Conservation (phyloP, 1,140 invertebrate genomes). For the Drosophila ananassae region DNA sequence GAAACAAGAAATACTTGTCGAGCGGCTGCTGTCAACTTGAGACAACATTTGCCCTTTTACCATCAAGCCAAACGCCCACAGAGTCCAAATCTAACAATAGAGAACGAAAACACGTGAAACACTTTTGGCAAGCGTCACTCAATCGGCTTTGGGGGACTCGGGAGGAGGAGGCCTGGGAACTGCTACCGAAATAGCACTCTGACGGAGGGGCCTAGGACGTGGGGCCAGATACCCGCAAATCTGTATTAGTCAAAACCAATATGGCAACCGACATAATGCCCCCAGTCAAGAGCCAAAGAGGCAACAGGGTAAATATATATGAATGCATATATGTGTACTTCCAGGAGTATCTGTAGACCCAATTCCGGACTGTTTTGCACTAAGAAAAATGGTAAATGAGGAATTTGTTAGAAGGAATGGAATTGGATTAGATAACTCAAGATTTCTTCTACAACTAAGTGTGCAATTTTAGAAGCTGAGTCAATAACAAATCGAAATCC, state of each 20-base stretch:
- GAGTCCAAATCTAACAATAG: conserved; percentile 35
- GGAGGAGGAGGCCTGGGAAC: conserved; percentile 1
- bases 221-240: conserved; percentile 32
- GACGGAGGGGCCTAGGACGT: not conserved
- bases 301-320: conserved; percentile 40
- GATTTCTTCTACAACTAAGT: not conserved
- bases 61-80: conserved; percentile 34
- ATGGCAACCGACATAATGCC: conserved; percentile 65
- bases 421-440: too few relatives aligned
- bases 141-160: not conserved
- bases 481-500: too few relatives aligned
- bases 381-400: not conserved
- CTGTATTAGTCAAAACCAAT: conserved; percentile 56
- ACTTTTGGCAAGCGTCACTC: conserved; percentile 58
- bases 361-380: conserved; percentile 1
- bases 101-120: conserved; percentile 49
- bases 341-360: conserved; percentile 8
- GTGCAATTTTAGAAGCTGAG: not conserved
- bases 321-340: conserved; percentile 29
- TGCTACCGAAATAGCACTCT: conserved; percentile 49
- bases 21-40: conserved; percentile 50
- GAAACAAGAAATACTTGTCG: conserved; percentile 21
- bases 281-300: conserved; percentile 15
- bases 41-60: conserved; percentile 51
- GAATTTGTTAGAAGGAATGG: not conserved